Base-by-base conservation (phyloP, 2,797 vertebrate genomes). In the Xerus rutilus region DNA sequence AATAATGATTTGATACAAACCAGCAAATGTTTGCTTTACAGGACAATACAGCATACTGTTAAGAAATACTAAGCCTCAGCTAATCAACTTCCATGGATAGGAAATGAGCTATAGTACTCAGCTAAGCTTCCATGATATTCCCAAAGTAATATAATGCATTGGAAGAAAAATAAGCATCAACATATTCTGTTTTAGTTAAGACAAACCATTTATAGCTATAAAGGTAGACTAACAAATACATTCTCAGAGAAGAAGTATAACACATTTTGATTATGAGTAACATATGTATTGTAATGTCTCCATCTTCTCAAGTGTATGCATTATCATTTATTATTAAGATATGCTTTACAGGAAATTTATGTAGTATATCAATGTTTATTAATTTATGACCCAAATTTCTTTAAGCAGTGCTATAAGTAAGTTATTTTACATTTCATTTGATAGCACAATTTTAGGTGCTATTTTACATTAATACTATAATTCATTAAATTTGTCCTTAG, bases 391-490 rank as follows among this genome's bases (percentile, higher is more conserved):
- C 57, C 35, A 96, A 74, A 92, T 97, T 98, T 85, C 30, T 96
- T 43, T 96, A 88, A 98, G 69, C 62, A 97, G 89, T 86, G 87
- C 89, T 95, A 96, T 97, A 95, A 93, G 67, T 97, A 97, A 97
- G 67, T 96, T 1, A 96, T 97, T 98, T 98, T 98, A 95, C 91
- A 96, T 96, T 97, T 97, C 85, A 97, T 96, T 98, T 97, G 28
- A 15, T 94, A 90, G 74, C 43, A 45, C 96, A 96, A 97, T 98
- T 98, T 98, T 97, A 95, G 84, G 43, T 98, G 78, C 82, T 74
- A 91, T 93, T 88, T 86, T 96, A 93, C 85, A 62, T 65, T 93
- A 92, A 65, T 84, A 28, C 20, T 92, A 6, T 47, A 82, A 85
- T 94, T 96, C 49, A 64, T 94, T 97, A 93, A 94, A 84, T 62